Conservation (phyloP, 1,140 invertebrate genomes). For the Drosophila tropicalis region DNA sequence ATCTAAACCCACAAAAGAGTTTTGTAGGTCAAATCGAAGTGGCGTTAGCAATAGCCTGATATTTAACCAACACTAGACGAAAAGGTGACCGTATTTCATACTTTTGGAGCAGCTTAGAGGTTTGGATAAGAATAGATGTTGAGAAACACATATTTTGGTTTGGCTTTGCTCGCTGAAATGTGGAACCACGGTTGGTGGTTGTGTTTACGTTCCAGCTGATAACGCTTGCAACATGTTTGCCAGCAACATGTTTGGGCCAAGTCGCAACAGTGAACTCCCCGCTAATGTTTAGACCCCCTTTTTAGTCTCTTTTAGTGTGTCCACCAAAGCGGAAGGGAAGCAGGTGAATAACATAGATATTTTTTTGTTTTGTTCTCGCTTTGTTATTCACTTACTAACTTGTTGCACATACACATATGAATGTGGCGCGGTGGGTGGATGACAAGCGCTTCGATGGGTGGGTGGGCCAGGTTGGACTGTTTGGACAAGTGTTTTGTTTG, state of each 20-base stretch:
- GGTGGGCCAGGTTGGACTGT: conserved; percentile 5
- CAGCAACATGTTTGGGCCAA: conserved; percentile 55
- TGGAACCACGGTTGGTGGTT: conserved; percentile 42
- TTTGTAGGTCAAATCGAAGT: no score
- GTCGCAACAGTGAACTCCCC: conserved; percentile 24
- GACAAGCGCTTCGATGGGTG: conserved; percentile 10
- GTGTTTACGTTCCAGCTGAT: conserved; percentile 78
- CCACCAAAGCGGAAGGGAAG: conserved; percentile 28
- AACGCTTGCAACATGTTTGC: conserved; percentile 42
- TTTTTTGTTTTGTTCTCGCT: conserved; percentile 11
- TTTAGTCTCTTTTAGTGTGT: conserved; percentile 49
- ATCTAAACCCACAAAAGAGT: no score
- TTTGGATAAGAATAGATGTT: no score
- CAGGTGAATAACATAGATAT: conserved; percentile 40
- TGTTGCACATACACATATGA: conserved; percentile 37
- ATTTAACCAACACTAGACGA: background rate
- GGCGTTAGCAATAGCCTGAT: no score
- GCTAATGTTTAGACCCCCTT: conserved; percentile 30
- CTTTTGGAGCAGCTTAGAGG: no score
- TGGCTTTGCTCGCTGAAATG: background rate
- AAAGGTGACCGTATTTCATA: no score
- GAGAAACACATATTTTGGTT: no score
- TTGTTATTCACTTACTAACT: conserved; percentile 35
- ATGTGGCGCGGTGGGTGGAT: conserved; percentile 9
- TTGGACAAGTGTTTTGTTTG: conserved; percentile 12